A percentile compares a stretch with the other conserved stretches of the same genome.
phyloP scores from a whole-genome alignment of 2,797 vertebrate species.

The Labroides dimidiatus region DNA sequence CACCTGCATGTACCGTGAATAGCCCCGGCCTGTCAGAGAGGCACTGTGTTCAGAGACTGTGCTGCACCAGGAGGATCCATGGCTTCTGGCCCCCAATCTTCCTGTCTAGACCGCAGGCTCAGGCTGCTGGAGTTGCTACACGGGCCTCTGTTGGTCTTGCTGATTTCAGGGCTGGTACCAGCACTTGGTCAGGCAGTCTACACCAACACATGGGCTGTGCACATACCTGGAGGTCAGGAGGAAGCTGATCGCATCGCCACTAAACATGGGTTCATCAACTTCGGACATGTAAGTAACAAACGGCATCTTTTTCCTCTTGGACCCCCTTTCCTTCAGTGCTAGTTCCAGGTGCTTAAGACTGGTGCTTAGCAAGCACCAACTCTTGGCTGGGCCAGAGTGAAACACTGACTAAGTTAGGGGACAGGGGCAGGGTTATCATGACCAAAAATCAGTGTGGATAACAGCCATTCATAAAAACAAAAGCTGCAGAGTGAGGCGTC shows the following conservation, averaged over 20 bases:
- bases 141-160: conserved; percentile 84
- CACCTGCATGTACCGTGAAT: conserved; percentile 70
- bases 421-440: no score
- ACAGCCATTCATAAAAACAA: no score
- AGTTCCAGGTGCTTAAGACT: no score
- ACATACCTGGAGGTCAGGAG: conserved; percentile 86
- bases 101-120: conserved; percentile 88
- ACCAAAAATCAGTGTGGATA: no score
- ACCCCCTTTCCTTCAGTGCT: no score
- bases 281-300: conserved; percentile 88
- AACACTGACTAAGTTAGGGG: no score
- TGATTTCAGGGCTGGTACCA: conserved; percentile 80
- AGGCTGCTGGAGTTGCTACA: conserved; percentile 81
- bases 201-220: conserved; percentile 97
- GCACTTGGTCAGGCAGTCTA: conserved; percentile 85
- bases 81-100: conserved; percentile 70
- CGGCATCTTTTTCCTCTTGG: conserved; percentile 12
- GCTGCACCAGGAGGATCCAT: conserved; percentile 73
- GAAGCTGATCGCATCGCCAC: conserved; percentile 88
- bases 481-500: no score
- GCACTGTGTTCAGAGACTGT: conserved; percentile 67
- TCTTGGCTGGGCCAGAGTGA: no score
- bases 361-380: no score
- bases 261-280: conserved; percentile 93
- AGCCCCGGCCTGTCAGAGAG: conserved; percentile 64